Evolutionary conservation across 2,113 vertebrate genomes (phyloP).

Genomic region (Halcyon malimbica): DNA sequence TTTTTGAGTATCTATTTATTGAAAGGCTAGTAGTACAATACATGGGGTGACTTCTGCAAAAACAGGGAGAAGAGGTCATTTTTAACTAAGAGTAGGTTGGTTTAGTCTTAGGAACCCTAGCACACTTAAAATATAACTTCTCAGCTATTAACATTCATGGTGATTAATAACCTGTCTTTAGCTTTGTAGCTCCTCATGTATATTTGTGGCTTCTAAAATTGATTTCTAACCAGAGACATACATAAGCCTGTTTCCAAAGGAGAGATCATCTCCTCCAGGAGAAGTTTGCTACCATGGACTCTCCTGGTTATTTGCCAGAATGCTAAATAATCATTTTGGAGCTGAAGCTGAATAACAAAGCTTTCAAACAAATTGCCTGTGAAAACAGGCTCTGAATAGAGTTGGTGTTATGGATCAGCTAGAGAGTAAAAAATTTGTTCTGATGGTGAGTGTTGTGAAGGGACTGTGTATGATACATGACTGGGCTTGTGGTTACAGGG

Average conservation of each 20-base stretch:
- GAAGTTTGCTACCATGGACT: not conserved
- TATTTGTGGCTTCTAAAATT: not conserved
- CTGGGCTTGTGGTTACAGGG: not conserved
- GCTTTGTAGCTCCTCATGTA: not conserved
- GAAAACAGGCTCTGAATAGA: not conserved
- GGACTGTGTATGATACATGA: not conserved
- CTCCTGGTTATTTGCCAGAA: not conserved
- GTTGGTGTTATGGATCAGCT: not conserved
- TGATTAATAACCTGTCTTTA: not conserved
- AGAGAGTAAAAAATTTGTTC: not conserved
- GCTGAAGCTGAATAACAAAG: not conserved
- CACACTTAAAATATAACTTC: not conserved
- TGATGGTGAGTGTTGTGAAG: not conserved
- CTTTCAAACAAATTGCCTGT: not conserved
- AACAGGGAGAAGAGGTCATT: not conserved
- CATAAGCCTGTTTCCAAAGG: not conserved
- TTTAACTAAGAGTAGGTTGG: not conserved
- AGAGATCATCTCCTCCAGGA: not conserved
- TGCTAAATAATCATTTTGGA: not conserved
- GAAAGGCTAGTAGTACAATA: not conserved
- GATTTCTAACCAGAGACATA: not conserved
- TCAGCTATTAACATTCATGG: not conserved
- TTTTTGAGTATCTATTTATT: not conserved
- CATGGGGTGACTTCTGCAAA: not conserved
- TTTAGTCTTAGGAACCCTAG: not conserved